These are phyloP conservation scores for zebrafish (Danio rerio) DNA, from an alignment of 2,113 vertebrate species.

Conservation along the genomic window GRCz12tu NC_133176.1:35012501-35013000, in stretches of 20 bases:
- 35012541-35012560: background rate
- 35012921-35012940: slow-evolving; percentile 93
- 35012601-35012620: slow-evolving; percentile 13
- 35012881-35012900: background rate
- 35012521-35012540: background rate
- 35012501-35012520: background rate
- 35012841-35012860: background rate
- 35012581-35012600: background rate
- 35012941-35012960: slow-evolving; percentile 96
- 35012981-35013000: too few relatives aligned
- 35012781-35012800: slow-evolving; percentile 31
- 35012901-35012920: slow-evolving; percentile 88
- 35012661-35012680: slow-evolving; percentile 96
- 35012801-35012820: slow-evolving; percentile 33
- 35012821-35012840: slow-evolving; percentile 10
- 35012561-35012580: background rate
- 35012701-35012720: slow-evolving; percentile 95
- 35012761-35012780: slow-evolving; percentile 14
- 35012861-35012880: background rate
- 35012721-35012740: slow-evolving; percentile 98
- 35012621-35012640: slow-evolving; percentile 56
- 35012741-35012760: slow-evolving; percentile 96
- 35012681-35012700: slow-evolving; percentile 95
- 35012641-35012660: slow-evolving; percentile 93
- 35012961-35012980: slow-evolving; percentile 1